Percentiles rank a stretch among this genome's conserved stretches.
These are phyloP conservation scores for Crotalus helleri DNA, from an alignment of 2,113 vertebrate species.

Conservation along the genomic window DNA sequence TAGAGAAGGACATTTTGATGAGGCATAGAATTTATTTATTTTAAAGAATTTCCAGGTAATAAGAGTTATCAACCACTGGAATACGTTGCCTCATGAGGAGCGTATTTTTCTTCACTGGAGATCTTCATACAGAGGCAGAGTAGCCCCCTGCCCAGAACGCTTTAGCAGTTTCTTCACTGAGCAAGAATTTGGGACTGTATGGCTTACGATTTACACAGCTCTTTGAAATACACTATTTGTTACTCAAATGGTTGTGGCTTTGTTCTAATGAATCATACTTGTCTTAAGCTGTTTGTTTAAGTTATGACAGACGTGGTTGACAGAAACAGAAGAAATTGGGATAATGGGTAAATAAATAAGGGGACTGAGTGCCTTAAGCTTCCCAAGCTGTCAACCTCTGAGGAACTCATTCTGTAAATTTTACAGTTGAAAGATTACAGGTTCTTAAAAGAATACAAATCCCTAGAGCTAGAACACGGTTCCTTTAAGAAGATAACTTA, in stretches of 20 bases:
- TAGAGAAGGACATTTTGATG: background rate
- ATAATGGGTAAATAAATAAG: background rate
- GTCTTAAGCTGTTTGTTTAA: background rate
- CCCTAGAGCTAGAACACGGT: background rate
- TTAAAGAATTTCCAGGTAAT: background rate
- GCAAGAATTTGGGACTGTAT: background rate
- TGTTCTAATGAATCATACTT: background rate
- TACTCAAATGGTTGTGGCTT: background rate
- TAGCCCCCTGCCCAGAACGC: background rate
- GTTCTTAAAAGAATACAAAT: background rate
- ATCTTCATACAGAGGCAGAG: background rate
- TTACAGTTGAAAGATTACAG: background rate
- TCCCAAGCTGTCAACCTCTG: background rate
- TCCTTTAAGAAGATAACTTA: background rate
- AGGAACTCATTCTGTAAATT: background rate
- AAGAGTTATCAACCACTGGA: background rate
- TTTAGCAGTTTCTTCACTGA: background rate
- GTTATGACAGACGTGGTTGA: background rate
- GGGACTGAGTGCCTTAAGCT: background rate
- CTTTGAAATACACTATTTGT: background rate
- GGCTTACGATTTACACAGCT: background rate
- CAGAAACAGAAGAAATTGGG: background rate
- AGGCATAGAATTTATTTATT: background rate
- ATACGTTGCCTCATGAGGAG: background rate
- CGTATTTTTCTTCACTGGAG: background rate